phyloP scores from a whole-genome alignment of 2,113 vertebrate genomes.

The Forbesichthys agassizii region DNA sequence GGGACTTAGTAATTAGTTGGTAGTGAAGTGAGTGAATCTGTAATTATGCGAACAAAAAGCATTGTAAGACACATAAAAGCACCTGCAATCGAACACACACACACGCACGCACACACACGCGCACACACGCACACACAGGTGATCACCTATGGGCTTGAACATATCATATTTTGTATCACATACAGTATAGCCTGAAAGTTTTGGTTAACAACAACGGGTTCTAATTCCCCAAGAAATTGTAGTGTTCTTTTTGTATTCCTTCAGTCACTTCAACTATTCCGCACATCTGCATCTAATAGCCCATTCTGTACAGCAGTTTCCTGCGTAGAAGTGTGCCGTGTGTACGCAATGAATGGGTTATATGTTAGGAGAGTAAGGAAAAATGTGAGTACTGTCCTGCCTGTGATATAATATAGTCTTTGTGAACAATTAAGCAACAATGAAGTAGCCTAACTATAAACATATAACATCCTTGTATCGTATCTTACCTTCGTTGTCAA shows the following conservation, averaged over 20 bases:
- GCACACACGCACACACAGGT: conserved; percentile 10
- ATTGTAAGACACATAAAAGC: conserved; percentile 17
- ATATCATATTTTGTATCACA: not conserved
- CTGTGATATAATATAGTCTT: not conserved
- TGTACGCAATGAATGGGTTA: not conserved
- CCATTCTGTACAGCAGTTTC: not conserved
- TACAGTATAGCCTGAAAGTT: no score
- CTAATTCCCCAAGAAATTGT: conserved; percentile 22
- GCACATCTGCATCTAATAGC: conserved; percentile 61
- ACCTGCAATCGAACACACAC: conserved; percentile 1
- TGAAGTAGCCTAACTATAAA: not conserved
- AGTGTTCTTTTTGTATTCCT: conserved; percentile 21
- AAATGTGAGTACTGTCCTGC: no score
- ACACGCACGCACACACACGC: not conserved
- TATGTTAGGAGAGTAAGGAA: no score
- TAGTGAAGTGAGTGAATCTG: conserved; percentile 36
- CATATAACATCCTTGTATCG: not conserved
- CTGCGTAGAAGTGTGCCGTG: conserved; percentile 15
- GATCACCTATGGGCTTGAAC: not conserved
- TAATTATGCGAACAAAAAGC: conserved; percentile 44
- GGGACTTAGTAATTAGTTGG: conserved; percentile 50
- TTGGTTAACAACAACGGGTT: not conserved
- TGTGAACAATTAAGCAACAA: no score
- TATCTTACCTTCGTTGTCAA: conserved; percentile 29
- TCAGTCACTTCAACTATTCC: conserved; percentile 13